Conservation (phyloP, 2,888 invertebrate genomes). For the Eulithis testata region DNA sequence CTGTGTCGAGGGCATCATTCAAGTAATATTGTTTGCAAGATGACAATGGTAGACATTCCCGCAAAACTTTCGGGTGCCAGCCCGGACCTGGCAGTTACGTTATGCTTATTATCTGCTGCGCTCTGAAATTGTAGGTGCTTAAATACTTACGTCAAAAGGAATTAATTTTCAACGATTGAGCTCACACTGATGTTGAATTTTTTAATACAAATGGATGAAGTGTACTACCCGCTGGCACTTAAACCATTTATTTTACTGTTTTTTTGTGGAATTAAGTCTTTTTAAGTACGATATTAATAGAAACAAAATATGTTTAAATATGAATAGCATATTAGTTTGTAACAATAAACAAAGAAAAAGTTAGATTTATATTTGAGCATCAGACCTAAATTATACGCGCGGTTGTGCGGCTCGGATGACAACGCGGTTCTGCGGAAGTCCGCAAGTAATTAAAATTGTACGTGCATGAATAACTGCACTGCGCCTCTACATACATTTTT, state of each 20-base stretch:
- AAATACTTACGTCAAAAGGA: constrained; percentile 38
- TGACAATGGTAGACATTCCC: constrained; percentile 45
- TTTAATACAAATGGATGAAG: not conserved
- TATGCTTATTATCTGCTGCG: constrained; percentile 44
- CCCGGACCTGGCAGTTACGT: constrained; percentile 41
- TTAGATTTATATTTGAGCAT: too few species aligned
- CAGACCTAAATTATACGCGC: constrained; percentile 31
- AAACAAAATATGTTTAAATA: too few species aligned
- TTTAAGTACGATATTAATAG: too few species aligned
- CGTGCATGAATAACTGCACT: constrained; percentile 75
- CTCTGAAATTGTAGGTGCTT: constrained; percentile 43
- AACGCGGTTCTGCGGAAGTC: constrained; percentile 64
- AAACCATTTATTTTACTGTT: not conserved
- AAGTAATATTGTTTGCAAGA: constrained; percentile 54
- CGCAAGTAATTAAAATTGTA: constrained; percentile 81
- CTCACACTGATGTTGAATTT: constrained; percentile 3
- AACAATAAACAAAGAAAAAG: not conserved
- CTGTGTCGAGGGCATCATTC: constrained; percentile 53
- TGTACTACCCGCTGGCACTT: not conserved
- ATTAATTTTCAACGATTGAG: constrained; percentile 23
- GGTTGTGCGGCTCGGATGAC: constrained; percentile 40
- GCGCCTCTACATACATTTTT: constrained; percentile 51
- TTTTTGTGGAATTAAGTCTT: not conserved
- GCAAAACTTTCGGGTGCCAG: constrained; percentile 47
- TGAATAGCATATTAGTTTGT: not conserved